Base-by-base conservation (phyloP, 2,888 invertebrate genomes). In the Amphipoea oculea region DNA sequence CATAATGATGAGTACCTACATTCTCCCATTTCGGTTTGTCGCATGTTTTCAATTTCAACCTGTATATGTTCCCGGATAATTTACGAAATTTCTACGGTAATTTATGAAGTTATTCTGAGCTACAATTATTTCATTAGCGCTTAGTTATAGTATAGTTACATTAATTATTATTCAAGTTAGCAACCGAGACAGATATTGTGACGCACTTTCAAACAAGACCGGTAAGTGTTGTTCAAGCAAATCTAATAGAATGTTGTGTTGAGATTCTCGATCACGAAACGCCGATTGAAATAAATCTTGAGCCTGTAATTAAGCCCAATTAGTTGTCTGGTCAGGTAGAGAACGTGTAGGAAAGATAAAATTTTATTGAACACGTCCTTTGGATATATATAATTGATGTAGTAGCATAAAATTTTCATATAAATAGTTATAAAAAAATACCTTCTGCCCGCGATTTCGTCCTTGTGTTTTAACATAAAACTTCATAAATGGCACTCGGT, bases 71-170 rank as follows among this genome's bases (percentile, higher is more conserved):
- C 36, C 12, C 51, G 63, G 23, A 86, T 81, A 72, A 74, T 81
- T 65, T 40, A 76, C 45, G 23, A 45, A 57, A 79, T 11, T 72
- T 65, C 69, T 71, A 66, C 57, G 29, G 63, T 67, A 73, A 76
- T 79, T 79, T 79, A 83, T 79, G 23, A 68, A 82, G 69, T 36
- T 73, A 68, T 73, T 73, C n/a, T 54, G 45, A 45, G 78, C 45
- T 51, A 65, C 68, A 74, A 74, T 86, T 78, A 82, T 83, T 86
- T 85, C 42, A 68, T 17, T 62, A 63, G 54, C 48, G 23, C 84
- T 74, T 67, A 82, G 86, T 88, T 88, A 86, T 85, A 91, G 85
- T 88, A 83, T 78, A 84, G 83, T 85, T 81, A 84, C 76, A 85
- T 87, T 73, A 85, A 88, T 90, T 86, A 88, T 90, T 86, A 84